A percentile compares a stretch with the other conserved stretches of the same genome.
phyloP scores from a whole-genome alignment of 1,140 invertebrate species.

The Grapholita molesta region DNA sequence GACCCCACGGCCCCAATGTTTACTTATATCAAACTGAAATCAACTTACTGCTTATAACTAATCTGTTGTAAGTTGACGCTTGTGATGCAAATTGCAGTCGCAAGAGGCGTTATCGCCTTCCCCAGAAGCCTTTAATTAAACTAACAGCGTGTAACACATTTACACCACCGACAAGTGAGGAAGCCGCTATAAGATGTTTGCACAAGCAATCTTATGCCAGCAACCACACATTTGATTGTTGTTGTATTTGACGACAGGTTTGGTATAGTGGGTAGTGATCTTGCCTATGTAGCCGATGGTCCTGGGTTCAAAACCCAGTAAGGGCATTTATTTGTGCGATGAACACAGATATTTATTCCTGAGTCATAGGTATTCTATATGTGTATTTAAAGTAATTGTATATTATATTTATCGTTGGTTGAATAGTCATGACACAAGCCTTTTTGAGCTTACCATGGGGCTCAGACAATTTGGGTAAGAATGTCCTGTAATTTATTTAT shows the following conservation, averaged over 20 bases:
- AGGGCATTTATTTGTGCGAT: too few relatives aligned
- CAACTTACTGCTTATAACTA: neutral
- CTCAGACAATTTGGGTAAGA: too few relatives aligned
- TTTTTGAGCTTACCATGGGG: too few relatives aligned
- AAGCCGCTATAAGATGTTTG: neutral
- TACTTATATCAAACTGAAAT: neutral
- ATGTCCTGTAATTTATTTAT: too few relatives aligned
- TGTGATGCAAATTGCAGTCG: neutral
- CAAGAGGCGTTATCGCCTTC: neutral
- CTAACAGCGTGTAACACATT: neutral
- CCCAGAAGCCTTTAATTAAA: neutral
- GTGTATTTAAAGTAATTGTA: too few relatives aligned
- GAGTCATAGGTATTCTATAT: too few relatives aligned
- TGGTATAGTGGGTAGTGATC: neutral
- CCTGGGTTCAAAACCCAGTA: too few relatives aligned
- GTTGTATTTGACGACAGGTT: neutral
- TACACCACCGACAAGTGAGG: neutral
- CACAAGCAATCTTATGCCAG: neutral
- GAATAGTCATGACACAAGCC: too few relatives aligned
- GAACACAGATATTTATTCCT: too few relatives aligned
- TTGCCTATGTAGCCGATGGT: too few relatives aligned
- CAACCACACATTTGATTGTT: neutral
- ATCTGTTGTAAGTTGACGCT: neutral
- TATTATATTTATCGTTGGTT: too few relatives aligned
- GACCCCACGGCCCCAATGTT: neutral